Evolutionary conservation across 2,113 vertebrate species (phyloP), one percentile per base, ranked within the genome.

Genomic region (Calypte anna): DNA sequence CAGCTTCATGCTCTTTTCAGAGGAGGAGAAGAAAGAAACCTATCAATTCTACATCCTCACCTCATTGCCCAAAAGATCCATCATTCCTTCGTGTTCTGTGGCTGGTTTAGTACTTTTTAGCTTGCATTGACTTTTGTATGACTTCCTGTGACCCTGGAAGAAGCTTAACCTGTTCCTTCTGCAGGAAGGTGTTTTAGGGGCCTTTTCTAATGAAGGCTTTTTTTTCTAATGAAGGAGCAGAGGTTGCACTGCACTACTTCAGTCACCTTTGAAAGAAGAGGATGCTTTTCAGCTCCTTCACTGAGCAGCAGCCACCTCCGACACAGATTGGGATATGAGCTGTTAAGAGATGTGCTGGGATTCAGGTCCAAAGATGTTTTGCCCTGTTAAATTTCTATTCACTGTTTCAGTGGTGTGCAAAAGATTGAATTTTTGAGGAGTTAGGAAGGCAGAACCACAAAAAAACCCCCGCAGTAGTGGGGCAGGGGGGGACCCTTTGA

Each of bases 361-460:
- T 73, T 84, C 9, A 13, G 16, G 25, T 66, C 51, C 43, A 17
- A 18, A 66, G 16, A 3, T 5, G 30, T 70, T 40, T 76, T 24
- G 13, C 13, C 7, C 17, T 15, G 3, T n/a, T 78, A 58, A 30
- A 6, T 59, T 78, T 53, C 19, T 2, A 2, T 51, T 67, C 48
- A 18, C 15, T 1, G 0, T 33, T 62, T 38, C 6, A 50, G 36
- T 40, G 36, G n/a, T 31, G 14, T 5, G 15, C 2, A 20, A 50
- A 75, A 11, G 25, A 62, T 3, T 70, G 53, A 31, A 36, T 33
- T 21, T 91, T 78, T 79, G 69, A 74, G 64, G 43, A 43, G 30
- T 36, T 70, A 43, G 14, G 10, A 78, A 67, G 33, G 9, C 46
- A 25, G 54, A 84, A 30, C 22, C 25, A 27, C 19, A 55, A 16